Evolutionary conservation across 2,797 vertebrate genomes (phyloP).

Genomic region (Sorex maritimensis): DNA sequence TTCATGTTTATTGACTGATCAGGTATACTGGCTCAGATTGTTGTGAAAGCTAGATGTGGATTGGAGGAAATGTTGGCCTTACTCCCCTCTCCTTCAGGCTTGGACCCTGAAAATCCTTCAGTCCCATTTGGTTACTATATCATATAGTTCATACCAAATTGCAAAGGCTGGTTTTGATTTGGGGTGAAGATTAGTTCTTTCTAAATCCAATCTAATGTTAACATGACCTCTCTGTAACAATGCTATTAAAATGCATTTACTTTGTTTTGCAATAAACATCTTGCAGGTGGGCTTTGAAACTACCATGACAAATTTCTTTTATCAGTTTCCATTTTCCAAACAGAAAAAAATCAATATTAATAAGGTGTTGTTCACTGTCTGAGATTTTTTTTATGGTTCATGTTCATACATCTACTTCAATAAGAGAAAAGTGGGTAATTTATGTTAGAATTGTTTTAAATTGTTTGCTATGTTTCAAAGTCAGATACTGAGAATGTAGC

Average conservation of each 20-base stretch:
- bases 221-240: not conserved
- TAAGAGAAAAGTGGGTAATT: not conserved
- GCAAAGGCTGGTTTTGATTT: not conserved
- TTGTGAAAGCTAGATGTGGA: slow-evolving; percentile 25
- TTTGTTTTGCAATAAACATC: not conserved
- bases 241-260: not conserved
- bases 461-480: not conserved
- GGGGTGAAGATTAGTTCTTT: not conserved
- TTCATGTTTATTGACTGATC: not conserved
- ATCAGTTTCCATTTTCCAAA: not conserved
- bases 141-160: not conserved
- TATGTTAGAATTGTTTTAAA: not conserved
- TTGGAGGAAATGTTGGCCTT: not conserved
- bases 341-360: not conserved
- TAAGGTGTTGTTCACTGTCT: not conserved
- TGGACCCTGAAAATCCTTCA: not conserved
- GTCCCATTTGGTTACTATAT: not conserved
- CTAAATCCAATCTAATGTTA: not conserved
- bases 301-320: not conserved
- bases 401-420: not conserved
- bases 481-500: not conserved
- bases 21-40: not conserved
- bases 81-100: not conserved
- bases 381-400: not conserved
- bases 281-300: not conserved